Conservation (phyloP, 2,113 vertebrate species). For the Callionymus lyra region DNA sequence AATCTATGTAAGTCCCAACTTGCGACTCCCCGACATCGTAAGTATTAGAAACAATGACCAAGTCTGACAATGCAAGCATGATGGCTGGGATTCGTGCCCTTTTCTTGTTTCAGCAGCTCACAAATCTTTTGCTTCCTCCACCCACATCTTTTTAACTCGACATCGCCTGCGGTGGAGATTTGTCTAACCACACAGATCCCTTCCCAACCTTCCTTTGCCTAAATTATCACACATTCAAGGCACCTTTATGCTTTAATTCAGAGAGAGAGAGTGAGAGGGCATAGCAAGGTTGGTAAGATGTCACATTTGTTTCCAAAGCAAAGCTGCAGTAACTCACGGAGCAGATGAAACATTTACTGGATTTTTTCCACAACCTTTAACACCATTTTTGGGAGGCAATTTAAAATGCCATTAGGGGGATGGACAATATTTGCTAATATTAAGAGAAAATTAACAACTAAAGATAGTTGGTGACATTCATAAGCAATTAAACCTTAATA, state of each 20-base stretch:
- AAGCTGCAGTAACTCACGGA: no score
- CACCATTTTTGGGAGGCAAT: no score
- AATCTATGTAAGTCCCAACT: no score
- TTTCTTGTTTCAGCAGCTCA: slow-evolving; percentile 42
- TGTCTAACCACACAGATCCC: slow-evolving; percentile 23
- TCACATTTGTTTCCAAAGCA: no score
- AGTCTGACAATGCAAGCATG: slow-evolving; percentile 53
- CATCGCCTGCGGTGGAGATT: slow-evolving; percentile 44
- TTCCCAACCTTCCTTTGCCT: slow-evolving; percentile 19
- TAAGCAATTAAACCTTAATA: no score
- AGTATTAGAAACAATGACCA: slow-evolving; percentile 54
- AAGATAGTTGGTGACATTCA: no score
- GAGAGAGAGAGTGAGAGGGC: slow-evolving; percentile 4
- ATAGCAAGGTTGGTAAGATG: no score
- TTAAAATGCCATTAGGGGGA: no score
- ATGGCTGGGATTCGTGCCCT: slow-evolving; percentile 34
- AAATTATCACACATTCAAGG: slow-evolving; percentile 26
- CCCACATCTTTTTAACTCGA: slow-evolving; percentile 20
- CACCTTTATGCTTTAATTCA: slow-evolving; percentile 22
- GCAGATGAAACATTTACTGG: no score
- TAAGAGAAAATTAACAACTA: no score
- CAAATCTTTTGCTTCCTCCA: slow-evolving; percentile 25
- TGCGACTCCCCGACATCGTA: slow-evolving; percentile 8
- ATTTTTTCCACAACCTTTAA: no score
- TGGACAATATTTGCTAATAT: no score